A percentile compares a stretch with the other conserved stretches of the same genome.
Conservation (phyloP, 2,113 vertebrate species). For the Rafetus swinhoei region DNA sequence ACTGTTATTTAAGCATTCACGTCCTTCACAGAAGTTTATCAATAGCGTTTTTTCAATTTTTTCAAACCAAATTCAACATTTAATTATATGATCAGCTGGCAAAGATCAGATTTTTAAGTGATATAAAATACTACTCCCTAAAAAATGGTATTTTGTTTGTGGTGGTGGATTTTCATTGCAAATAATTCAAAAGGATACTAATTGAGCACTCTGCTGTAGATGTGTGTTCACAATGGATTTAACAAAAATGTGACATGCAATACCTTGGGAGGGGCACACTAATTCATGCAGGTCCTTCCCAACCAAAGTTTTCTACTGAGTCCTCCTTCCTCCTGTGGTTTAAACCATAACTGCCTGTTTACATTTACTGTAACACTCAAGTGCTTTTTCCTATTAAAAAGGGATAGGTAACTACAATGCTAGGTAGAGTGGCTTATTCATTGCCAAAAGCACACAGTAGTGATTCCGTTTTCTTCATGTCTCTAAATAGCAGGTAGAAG, state of each 20-base stretch:
- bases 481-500: background rate
- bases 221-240: background rate
- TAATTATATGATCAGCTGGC: background rate
- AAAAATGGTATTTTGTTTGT: background rate
- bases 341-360: background rate
- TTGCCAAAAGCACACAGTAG: background rate
- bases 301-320: background rate
- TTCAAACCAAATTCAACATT: background rate
- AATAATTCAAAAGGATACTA: background rate
- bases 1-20: background rate
- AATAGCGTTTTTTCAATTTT: background rate
- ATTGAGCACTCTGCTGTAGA: background rate
- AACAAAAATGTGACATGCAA: background rate
- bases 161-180: background rate
- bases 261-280: background rate
- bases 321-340: background rate
- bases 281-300: background rate
- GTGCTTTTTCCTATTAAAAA: background rate
- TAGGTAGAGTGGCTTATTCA: rapidly evolving
- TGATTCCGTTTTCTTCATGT: background rate
- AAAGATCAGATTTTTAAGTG: background rate
- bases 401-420: rapidly evolving
- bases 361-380: background rate
- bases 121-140: background rate
- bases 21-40: background rate